phyloP scores from a whole-genome alignment of 1,140 invertebrate genomes.

The Vanessa atalanta region DNA sequence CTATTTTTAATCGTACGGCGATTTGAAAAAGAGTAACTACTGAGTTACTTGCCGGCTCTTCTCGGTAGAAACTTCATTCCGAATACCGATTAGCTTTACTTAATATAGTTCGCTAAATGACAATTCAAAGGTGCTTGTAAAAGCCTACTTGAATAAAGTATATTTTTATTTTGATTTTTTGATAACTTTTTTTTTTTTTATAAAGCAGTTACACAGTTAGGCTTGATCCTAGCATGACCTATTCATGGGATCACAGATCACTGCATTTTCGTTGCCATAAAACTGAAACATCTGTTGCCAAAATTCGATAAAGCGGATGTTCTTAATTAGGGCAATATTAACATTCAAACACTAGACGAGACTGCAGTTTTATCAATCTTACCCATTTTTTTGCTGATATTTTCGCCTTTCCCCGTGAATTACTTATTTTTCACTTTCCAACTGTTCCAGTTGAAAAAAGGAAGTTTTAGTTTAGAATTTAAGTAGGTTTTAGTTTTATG shows the following conservation, averaged over 20 bases:
- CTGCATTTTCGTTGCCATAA: not conserved
- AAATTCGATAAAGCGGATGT: slow-evolving; percentile 9
- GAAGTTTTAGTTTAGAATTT: too few species aligned
- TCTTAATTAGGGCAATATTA: slow-evolving; percentile 18
- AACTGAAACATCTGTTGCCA: not conserved
- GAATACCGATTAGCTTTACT: too few species aligned
- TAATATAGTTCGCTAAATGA: too few species aligned
- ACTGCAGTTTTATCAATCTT: slow-evolving; percentile 28
- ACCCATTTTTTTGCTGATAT: slow-evolving; percentile 31
- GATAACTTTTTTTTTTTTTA: too few species aligned
- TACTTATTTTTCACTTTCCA: not conserved
- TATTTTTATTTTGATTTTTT: too few species aligned
- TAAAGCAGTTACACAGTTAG: too few species aligned
- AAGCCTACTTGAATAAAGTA: too few species aligned
- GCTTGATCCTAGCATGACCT: not conserved
- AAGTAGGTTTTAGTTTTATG: too few species aligned
- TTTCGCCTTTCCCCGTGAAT: slow-evolving; percentile 8
- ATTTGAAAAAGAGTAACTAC: not conserved
- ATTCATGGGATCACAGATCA: not conserved
- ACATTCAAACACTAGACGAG: slow-evolving; percentile 3
- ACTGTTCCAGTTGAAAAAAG: too few species aligned
- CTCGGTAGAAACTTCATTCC: too few species aligned
- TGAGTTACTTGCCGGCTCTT: too few species aligned
- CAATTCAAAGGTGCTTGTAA: too few species aligned
- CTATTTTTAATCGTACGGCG: not conserved